phyloP scores from a whole-genome alignment of 2,113 vertebrate genomes.

The Suncus etruscus region DNA sequence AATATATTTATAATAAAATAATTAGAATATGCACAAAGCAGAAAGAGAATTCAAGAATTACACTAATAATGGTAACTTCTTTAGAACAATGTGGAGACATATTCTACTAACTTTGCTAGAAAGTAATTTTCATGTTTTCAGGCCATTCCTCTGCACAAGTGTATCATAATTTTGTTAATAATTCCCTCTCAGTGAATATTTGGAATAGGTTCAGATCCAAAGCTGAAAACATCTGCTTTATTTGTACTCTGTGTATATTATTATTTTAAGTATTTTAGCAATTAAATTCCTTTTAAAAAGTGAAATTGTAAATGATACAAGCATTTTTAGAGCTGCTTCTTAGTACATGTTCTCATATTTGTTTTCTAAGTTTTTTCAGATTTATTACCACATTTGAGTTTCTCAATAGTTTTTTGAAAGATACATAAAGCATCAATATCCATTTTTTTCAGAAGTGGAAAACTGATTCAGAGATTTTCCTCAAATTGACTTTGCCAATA shows the following conservation, averaged over 20 bases:
- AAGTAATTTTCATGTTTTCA: no score
- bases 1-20: not conserved
- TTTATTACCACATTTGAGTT: slow-evolving; percentile 36
- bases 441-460: slow-evolving; percentile 14
- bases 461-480: slow-evolving; percentile 19
- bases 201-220: not conserved
- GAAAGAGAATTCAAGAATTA: not conserved
- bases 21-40: not conserved
- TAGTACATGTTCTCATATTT: not conserved
- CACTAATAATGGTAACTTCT: no score
- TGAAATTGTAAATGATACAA: slow-evolving; percentile 3
- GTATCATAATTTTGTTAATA: no score
- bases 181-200: no score
- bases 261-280: not conserved
- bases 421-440: slow-evolving; percentile 28
- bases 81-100: no score
- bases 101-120: no score
- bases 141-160: no score
- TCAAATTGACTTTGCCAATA: no score
- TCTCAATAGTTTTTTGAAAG: not conserved
- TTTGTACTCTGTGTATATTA: not conserved
- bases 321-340: not conserved
- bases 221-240: not conserved
- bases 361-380: slow-evolving; percentile 2
- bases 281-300: not conserved